phyloP scores from a whole-genome alignment of 2,113 vertebrate genomes.

The Siphamia tubifer region DNA sequence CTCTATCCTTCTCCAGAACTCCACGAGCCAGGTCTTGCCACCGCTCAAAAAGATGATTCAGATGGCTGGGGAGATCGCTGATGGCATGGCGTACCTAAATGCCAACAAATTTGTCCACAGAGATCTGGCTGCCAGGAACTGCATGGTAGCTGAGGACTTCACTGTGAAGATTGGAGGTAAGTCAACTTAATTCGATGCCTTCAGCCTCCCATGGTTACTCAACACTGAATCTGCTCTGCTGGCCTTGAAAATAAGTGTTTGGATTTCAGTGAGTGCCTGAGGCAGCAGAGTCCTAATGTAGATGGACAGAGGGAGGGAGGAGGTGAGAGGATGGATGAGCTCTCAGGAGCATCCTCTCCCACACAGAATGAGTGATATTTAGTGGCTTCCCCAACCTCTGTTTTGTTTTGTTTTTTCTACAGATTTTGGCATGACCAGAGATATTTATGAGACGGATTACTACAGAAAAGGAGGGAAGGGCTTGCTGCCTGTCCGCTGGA shows the following conservation, averaged over 20 bases:
- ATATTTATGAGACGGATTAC: constrained; percentile 99
- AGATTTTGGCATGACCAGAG: constrained; percentile 99
- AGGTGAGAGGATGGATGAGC: constrained; percentile 36
- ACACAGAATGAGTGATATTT: constrained; percentile 43
- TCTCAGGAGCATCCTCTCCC: constrained; percentile 43
- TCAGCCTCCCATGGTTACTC: constrained; percentile 12
- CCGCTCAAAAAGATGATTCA: constrained; percentile 98
- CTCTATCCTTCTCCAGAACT: constrained; percentile 75
- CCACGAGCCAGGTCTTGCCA: constrained; percentile 85
- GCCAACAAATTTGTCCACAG: constrained; percentile 99
- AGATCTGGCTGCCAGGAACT: constrained; percentile 96
- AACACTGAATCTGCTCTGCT: constrained; percentile 3
- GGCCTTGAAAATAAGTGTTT: constrained; percentile 36
- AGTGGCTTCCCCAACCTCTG: constrained; percentile 25
- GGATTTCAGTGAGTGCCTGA: constrained; percentile 32
- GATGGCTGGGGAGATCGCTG: constrained; percentile 97
- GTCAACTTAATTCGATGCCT: constrained; percentile 12
- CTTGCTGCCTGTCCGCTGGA: constrained; percentile 96
- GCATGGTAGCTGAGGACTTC: constrained; percentile 98
- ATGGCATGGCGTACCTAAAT: constrained; percentile 98
- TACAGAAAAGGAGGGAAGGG: constrained; percentile 98
- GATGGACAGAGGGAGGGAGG: constrained; percentile 29
- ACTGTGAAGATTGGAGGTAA: constrained; percentile 98
- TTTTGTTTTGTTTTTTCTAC: constrained; percentile 23
- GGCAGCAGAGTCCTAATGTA: constrained; percentile 36